These are phyloP conservation scores for Drosophila kohkoa DNA, from an alignment of 1,140 invertebrate genomes.

Conservation along the genomic window DNA sequence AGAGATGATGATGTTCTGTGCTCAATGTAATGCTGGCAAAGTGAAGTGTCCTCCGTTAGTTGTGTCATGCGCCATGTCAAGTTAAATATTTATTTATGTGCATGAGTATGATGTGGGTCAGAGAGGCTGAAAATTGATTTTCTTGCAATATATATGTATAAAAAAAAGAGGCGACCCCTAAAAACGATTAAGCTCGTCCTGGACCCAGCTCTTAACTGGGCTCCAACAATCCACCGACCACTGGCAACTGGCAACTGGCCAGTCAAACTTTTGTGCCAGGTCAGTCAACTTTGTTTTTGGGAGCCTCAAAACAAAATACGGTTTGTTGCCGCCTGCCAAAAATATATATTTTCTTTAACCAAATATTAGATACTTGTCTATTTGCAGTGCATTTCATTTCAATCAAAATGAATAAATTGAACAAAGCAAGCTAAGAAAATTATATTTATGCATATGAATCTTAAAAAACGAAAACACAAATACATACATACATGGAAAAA, in stretches of 20 bases:
- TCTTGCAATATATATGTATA: constrained; percentile 4
- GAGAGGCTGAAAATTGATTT: constrained; percentile 39
- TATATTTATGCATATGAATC: background rate
- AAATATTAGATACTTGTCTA: background rate
- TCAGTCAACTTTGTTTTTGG: background rate
- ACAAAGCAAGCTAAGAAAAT: background rate
- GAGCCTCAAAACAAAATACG: too few species aligned
- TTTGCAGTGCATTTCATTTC: background rate
- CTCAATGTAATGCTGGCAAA: constrained; percentile 4
- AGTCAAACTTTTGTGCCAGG: background rate
- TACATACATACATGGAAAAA: too few species aligned
- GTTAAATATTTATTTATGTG: constrained; percentile 58
- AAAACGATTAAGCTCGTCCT: constrained; percentile 4
- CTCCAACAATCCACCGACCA: background rate
- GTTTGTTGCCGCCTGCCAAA: background rate
- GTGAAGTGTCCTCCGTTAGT: constrained; percentile 40
- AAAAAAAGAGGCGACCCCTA: constrained; percentile 9
- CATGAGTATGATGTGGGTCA: constrained; percentile 31
- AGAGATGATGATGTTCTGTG: background rate
- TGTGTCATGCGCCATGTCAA: constrained; percentile 63
- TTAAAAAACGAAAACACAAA: too few species aligned
- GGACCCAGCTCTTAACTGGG: background rate
- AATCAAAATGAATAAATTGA: background rate
- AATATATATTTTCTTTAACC: background rate
- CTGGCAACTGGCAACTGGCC: background rate